Evolutionary conservation across 2,797 vertebrate species (phyloP), one percentile per base, ranked within the genome.

Genomic region (Acestrorhynchus altus): DNA sequence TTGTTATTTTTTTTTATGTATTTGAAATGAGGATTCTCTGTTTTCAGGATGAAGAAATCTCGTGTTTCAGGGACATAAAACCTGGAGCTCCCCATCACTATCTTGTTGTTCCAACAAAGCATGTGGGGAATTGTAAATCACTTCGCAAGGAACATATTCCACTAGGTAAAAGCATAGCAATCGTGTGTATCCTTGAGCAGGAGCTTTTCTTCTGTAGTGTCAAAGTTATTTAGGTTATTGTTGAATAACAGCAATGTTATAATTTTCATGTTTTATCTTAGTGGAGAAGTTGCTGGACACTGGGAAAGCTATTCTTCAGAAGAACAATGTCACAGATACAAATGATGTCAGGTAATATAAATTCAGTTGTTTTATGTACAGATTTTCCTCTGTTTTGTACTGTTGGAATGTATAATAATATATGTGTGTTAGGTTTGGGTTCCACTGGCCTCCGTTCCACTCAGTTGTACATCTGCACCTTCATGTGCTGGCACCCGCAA

Each of bases 371-470:
- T n/a, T n/a, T n/a, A n/a, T n/a, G n/a, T n/a, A n/a, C n/a, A n/a
- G n/a, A n/a, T n/a, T n/a, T n/a, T n/a, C n/a, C n/a, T 66, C n/a
- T n/a, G 24, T 10, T 39, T 20, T 26, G 31, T 40, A 67, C 7
- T 66, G 12, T 54, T 51, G 40, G 83, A 13, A 63, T 31, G 26
- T 16, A 18, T 59, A 18, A 74, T 35, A n/a, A n/a, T n/a, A n/a
- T 63, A 31, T 76, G 10, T 86, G 15, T 80, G 75, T 85, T 88
- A 99, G 98, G 88, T 96, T 99, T 90, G 98, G 98, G 68, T 99
- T 99, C 88, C 98, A 99, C 57, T 92, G 94, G 94, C 97, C 98
- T 42, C 98, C 97, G 0, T 99, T 99, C 90, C 96, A 95, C 81
- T 97, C 97, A 0, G 95, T 99, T 82, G 82, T 92, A 65, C 98